A percentile compares a stretch with the other conserved stretches of the same genome.
Conservation (phyloP, 2,888 invertebrate genomes). For the Athalia cordata region DNA sequence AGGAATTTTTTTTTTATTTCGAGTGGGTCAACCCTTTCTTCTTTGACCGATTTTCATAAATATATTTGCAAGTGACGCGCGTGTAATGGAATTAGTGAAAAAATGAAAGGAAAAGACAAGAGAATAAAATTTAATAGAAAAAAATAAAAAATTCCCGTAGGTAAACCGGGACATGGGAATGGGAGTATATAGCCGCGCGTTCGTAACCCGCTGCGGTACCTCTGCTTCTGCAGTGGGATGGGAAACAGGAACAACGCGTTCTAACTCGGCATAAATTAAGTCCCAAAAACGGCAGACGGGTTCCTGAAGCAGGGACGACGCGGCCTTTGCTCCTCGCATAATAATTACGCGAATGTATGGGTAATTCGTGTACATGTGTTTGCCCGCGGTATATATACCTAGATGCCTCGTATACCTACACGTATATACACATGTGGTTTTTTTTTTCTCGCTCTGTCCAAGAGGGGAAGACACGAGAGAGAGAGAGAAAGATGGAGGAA, state of each 20-base stretch:
- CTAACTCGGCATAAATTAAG: slow-evolving; percentile 42
- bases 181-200: background rate
- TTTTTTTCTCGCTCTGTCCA: background rate
- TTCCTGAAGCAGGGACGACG: background rate
- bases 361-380: background rate
- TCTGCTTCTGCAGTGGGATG: background rate
- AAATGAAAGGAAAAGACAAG: no score
- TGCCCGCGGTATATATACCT: no score
- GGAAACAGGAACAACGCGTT: slow-evolving; percentile 23
- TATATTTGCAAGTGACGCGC: no score
- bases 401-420: background rate
- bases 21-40: no score
- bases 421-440: background rate
- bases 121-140: no score
- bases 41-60: no score
- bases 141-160: no score
- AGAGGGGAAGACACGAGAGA: slow-evolving; percentile 40
- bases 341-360: background rate
- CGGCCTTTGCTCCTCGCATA: background rate
- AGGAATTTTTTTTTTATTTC: no score
- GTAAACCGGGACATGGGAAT: background rate
- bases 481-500: slow-evolving; percentile 49
- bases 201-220: no score
- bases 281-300: slow-evolving; percentile 14
- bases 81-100: no score